Evolutionary conservation across 2,888 invertebrate genomes (phyloP).

Genomic region (Vesta saturnalis): DNA sequence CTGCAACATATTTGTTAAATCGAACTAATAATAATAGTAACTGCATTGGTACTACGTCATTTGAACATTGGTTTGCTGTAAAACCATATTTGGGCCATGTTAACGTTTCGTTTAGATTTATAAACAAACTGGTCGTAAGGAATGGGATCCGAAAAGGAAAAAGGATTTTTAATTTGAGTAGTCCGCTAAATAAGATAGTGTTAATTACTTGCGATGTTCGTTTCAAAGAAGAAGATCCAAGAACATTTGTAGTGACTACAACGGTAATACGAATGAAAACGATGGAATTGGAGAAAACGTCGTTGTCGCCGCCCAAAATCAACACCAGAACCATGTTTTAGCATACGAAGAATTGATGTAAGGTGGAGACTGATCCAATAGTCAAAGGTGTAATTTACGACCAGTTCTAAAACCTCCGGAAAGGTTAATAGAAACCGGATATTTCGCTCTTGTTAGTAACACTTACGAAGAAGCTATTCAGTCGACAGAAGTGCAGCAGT

Average conservation of each 20-base stretch:
- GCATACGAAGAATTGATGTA: not conserved
- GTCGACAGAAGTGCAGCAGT: not conserved
- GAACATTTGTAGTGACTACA: not conserved
- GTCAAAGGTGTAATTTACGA: not conserved
- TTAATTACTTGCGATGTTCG: constrained; percentile 9
- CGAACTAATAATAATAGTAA: not conserved
- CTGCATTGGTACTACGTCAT: not conserved
- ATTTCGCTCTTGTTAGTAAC: not conserved
- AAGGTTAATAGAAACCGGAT: not conserved
- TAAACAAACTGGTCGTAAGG: not conserved
- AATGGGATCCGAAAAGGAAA: constrained; percentile 5
- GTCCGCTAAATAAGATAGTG: not conserved
- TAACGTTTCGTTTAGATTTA: not conserved
- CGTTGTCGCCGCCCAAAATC: not conserved
- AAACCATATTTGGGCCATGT: constrained; percentile 6
- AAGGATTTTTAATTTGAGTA: not conserved
- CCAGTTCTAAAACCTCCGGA: not conserved
- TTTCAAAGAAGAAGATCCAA: not conserved
- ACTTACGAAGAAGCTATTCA: not conserved
- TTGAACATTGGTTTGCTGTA: not conserved
- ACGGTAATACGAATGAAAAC: not conserved
- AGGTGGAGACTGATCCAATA: not conserved
- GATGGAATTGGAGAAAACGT: not conserved
- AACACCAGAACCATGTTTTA: not conserved
- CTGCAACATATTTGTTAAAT: constrained; percentile 6